Conservation (phyloP, 2,113 vertebrate species). For the Dasyurus viverrinus region DNA sequence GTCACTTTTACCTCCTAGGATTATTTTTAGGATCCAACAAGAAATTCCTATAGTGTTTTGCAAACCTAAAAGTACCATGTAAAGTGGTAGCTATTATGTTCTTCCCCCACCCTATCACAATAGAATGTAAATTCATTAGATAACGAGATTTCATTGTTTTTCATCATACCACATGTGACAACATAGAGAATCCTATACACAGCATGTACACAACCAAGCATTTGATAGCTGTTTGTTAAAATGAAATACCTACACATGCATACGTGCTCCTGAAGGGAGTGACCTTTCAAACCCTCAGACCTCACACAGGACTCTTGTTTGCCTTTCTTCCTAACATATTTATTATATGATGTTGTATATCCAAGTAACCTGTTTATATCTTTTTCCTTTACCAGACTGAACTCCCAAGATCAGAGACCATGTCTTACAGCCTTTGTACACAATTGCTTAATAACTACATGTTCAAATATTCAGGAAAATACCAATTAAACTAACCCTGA, state of each 20-base stretch:
- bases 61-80: background rate
- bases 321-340: background rate
- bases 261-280: background rate
- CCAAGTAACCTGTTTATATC: background rate
- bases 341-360: background rate
- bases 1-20: background rate
- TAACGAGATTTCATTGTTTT: background rate
- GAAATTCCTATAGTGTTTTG: background rate
- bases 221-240: background rate
- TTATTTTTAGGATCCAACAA: background rate
- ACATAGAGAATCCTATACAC: background rate
- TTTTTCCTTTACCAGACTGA: background rate
- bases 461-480: background rate
- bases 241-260: background rate
- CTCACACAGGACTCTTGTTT: background rate
- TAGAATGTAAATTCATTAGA: background rate
- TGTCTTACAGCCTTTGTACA: background rate
- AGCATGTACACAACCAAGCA: background rate
- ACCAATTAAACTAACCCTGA: background rate
- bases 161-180: background rate
- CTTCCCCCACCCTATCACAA: background rate
- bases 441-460: background rate
- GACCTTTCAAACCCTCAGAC: background rate
- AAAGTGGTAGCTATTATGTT: background rate
- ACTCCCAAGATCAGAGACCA: background rate